A percentile compares a stretch with the other conserved stretches of the same genome.
Conservation (phyloP, 1,140 invertebrate species). For the Ceratoteleas bidentatus region DNA sequence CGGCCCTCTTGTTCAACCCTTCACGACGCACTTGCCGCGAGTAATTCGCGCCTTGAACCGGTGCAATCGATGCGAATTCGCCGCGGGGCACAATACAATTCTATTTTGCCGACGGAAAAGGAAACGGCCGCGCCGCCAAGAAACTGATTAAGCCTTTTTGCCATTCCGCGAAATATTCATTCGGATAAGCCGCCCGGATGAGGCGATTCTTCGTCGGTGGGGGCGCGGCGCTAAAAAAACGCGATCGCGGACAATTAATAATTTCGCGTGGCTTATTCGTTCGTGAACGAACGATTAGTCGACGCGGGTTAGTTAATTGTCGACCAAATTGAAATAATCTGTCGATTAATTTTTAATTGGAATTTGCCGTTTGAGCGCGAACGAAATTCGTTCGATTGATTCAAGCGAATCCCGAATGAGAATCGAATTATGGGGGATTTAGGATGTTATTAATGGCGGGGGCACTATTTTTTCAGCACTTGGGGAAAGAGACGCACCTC, state of each 20-base stretch:
- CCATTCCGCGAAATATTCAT: slow-evolving; percentile 15
- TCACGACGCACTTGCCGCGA: slow-evolving; percentile 44
- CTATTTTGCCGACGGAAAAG: slow-evolving; percentile 47
- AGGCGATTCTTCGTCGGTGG: neutral
- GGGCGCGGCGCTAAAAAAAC: slow-evolving; percentile 1
- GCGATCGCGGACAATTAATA: slow-evolving; percentile 14
- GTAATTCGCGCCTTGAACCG: slow-evolving; percentile 61
- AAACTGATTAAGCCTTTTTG: slow-evolving; percentile 48
- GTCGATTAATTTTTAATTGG: too few species aligned
- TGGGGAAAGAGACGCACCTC: slow-evolving; percentile 33
- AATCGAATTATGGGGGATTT: too few species aligned
- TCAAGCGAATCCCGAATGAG: too few species aligned
- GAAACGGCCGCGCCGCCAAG: slow-evolving; percentile 18
- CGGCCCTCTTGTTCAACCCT: slow-evolving; percentile 58
- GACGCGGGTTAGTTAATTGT: neutral
- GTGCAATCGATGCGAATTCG: slow-evolving; percentile 52
- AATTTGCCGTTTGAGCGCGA: too few species aligned
- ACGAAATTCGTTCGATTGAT: neutral
- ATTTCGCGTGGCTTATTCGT: neutral
- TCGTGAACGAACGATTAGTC: neutral
- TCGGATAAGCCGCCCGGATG: slow-evolving; percentile 6
- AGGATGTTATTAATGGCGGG: slow-evolving; percentile 20
- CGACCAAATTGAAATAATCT: too few species aligned
- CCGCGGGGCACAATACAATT: slow-evolving; percentile 45
- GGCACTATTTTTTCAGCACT: slow-evolving; percentile 34